Percentiles rank a stretch among this genome's conserved stretches.
Evolutionary conservation across 2,113 vertebrate species (phyloP).

Genomic region (Carassius carassius): DNA sequence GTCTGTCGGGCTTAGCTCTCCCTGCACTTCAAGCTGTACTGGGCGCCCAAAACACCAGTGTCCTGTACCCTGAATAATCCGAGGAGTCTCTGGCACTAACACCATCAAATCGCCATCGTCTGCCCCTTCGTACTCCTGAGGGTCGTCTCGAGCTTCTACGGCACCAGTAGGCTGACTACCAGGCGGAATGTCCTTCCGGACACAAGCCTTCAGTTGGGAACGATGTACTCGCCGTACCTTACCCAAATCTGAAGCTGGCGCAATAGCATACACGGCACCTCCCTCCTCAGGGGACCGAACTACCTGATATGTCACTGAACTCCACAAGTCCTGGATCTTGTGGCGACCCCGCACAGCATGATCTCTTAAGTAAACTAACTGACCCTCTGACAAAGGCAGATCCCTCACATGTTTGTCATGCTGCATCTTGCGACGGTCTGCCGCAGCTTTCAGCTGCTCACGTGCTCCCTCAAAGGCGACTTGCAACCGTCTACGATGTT

Average conservation of each 20-base stretch:
- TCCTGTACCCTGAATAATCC: no score
- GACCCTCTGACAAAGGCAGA: background rate
- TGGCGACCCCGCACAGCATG: background rate
- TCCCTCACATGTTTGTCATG: background rate
- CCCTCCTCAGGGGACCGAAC: background rate
- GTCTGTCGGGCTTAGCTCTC: no score
- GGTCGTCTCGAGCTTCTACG: no score
- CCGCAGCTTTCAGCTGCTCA: background rate
- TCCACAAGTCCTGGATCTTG: constrained; percentile 40
- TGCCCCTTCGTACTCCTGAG: background rate
- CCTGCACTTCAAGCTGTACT: no score
- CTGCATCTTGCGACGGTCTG: background rate
- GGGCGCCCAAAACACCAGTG: no score
- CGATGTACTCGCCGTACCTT: constrained; percentile 13
- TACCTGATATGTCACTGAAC: constrained; percentile 13
- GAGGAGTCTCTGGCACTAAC: no score
- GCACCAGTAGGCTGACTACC: no score
- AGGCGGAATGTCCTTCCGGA: no score
- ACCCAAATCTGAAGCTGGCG: background rate
- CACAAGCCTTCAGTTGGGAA: constrained; percentile 7
- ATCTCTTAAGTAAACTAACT: background rate
- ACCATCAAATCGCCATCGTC: background rate
- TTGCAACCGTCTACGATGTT: background rate
- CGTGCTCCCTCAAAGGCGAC: no score
- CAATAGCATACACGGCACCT: background rate